phyloP scores from a whole-genome alignment of 2,888 invertebrate genomes.

The Rosalia funebris region DNA sequence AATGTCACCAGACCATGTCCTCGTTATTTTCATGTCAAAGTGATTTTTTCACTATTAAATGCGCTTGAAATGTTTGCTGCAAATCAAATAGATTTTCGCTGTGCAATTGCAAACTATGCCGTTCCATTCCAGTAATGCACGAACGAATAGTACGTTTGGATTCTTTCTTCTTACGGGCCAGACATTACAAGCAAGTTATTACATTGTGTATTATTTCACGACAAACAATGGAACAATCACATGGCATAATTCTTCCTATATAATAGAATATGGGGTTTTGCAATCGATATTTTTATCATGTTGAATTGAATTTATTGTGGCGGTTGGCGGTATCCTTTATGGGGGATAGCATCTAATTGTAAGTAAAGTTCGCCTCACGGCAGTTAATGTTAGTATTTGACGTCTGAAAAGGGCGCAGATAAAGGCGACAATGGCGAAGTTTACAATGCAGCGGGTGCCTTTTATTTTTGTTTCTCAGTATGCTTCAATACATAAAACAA shows the following conservation, averaged over 20 bases:
- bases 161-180: neutral
- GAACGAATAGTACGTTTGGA: too few relatives aligned
- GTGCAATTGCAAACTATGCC: too few relatives aligned
- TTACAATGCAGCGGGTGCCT: neutral
- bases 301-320: slow-evolving; percentile 28
- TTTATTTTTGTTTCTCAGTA: too few relatives aligned
- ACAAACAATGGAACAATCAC: slow-evolving; percentile 28
- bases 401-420: neutral
- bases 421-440: neutral
- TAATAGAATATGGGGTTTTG: slow-evolving; percentile 15
- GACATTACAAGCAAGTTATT: slow-evolving; percentile 17
- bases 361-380: neutral
- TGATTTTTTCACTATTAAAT: too few relatives aligned
- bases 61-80: too few relatives aligned
- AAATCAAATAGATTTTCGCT: too few relatives aligned
- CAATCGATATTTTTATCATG: slow-evolving; percentile 28
- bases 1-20: too few relatives aligned
- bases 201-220: slow-evolving; percentile 21
- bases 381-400: neutral
- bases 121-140: too few relatives aligned
- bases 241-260: slow-evolving; percentile 20
- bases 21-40: too few relatives aligned
- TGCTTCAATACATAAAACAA: too few relatives aligned
- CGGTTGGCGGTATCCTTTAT: slow-evolving; percentile 5
- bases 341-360: slow-evolving; percentile 2